A percentile compares a stretch with the other conserved stretches of the same genome.
phyloP scores from a whole-genome alignment of 2,113 vertebrate genomes.

The Neolamprologus fasciatus region DNA sequence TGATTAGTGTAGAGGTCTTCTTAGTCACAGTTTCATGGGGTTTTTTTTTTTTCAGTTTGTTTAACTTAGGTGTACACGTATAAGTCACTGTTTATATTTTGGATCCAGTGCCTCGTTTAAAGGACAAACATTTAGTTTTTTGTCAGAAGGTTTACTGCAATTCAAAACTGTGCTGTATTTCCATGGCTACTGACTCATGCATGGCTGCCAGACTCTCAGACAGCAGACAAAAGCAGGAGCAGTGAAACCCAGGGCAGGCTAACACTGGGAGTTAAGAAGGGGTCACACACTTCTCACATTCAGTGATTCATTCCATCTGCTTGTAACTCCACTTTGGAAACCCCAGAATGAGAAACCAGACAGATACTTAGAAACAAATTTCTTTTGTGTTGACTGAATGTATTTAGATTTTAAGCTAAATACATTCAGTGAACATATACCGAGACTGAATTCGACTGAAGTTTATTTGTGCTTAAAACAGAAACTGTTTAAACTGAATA shows the following conservation, averaged over 20 bases:
- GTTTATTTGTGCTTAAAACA: not conserved
- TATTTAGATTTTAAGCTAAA: not conserved
- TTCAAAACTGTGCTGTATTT: not conserved
- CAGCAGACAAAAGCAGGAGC: not conserved
- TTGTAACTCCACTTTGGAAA: not conserved
- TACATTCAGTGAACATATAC: not conserved
- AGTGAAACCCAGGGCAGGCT: not conserved
- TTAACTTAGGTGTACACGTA: not conserved
- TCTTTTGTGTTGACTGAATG: not conserved
- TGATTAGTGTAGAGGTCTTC: not conserved
- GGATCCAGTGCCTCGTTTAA: not conserved
- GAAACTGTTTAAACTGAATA: not conserved
- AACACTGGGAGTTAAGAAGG: not conserved
- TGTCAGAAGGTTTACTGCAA: not conserved
- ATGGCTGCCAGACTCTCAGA: not conserved
- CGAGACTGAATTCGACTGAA: not conserved
- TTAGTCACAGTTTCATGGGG: not conserved
- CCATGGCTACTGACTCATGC: not conserved
- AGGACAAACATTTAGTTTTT: not conserved
- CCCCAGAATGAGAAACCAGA: not conserved
- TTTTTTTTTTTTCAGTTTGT: not conserved
- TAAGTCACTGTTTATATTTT: not conserved
- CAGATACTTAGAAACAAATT: not conserved
- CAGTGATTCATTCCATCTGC: not conserved
- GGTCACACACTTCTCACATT: not conserved